Evolutionary conservation across 2,888 invertebrate genomes (phyloP).

Genomic region (Chydorus sphaericus): DNA sequence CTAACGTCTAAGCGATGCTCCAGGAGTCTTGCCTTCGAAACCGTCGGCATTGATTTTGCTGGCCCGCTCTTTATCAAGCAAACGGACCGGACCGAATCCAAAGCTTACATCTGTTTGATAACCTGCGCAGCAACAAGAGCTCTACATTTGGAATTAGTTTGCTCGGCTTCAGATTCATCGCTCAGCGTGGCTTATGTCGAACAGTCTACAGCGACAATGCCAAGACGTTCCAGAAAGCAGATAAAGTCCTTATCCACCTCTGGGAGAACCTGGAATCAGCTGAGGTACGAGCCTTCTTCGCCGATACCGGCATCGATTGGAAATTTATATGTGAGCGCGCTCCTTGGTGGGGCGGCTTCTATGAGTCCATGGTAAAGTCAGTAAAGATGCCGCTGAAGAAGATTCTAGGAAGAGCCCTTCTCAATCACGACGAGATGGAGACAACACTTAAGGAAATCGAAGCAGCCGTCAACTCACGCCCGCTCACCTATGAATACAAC

Average conservation of each 20-base stretch:
- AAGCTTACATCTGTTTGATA: not conserved
- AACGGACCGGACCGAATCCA: too few species aligned
- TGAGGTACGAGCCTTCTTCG: not conserved
- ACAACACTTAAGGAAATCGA: constrained; percentile 7
- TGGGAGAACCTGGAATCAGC: not conserved
- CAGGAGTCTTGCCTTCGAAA: constrained; percentile 12
- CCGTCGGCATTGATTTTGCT: constrained; percentile 20
- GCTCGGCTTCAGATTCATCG: constrained; percentile 2
- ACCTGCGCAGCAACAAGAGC: constrained; percentile 5
- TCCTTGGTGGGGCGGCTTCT: constrained; percentile 15
- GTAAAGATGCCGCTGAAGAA: not conserved
- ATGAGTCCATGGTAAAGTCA: constrained; percentile 12
- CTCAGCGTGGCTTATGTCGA: not conserved
- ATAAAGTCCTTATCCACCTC: not conserved
- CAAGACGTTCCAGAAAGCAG: constrained; percentile 9
- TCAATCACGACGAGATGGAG: not conserved
- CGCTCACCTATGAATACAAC: not conserved
- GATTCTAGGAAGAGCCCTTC: not conserved
- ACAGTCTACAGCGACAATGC: constrained; percentile 13
- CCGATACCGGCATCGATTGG: constrained; percentile 4
- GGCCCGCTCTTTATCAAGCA: constrained; percentile 20
- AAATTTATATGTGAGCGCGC: constrained; percentile 14
- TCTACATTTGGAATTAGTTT: constrained; percentile 12
- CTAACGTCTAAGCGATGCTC: constrained; percentile 12
- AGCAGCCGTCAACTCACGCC: not conserved